Base-by-base conservation (phyloP, 2,113 vertebrate species). In the Porphyrio hochstetteri region DNA sequence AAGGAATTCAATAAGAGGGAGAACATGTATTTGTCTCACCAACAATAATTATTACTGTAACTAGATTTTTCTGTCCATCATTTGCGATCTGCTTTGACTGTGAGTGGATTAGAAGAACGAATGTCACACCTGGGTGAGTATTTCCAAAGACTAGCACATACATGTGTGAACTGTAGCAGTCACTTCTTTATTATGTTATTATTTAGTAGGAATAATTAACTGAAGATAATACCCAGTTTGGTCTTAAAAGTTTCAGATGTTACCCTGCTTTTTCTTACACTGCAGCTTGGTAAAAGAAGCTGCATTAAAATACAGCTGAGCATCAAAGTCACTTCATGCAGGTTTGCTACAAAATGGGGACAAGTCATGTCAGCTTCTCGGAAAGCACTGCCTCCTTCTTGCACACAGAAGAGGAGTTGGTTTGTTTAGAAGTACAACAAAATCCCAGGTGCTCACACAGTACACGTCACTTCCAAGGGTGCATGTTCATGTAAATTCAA, bases 371-470 rank as follows among this genome's bases (percentile, higher is more conserved):
- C 50, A 72, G 3, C 13, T 17, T 5, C 5, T 3, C 8, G 17
- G 12, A 52, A 64, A 55, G 25, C 29, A 23, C 28, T 17, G 13
- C 13, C 18, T 11, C 55, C 13, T 57, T 64, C 35, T 25, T 5
- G 16, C 15, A 38, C 56, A 68, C 4, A 52, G 18, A 63, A 52
- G 31, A 57, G 1, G 0, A 56, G 16, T 1, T 21, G 11, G 9
- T 15, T 36, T 31, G 4, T 55, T 46, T 9, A 31, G 13, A 35
- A 15, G 9, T 1, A 2, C 3, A 77, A 9, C 4, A 53, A 76
- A 77, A 24, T 10, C 21, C 46, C 20, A 6, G 7, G 19, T 21
- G 18, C 11, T 50, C 40, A 23, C 21, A n/a, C 0, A 3, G 5
- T 5, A 50, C 16, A 6, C 10, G 24, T 11, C 57, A 31, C 18